Conservation (phyloP, 2,113 vertebrate genomes). For the Geococcyx californianus region DNA sequence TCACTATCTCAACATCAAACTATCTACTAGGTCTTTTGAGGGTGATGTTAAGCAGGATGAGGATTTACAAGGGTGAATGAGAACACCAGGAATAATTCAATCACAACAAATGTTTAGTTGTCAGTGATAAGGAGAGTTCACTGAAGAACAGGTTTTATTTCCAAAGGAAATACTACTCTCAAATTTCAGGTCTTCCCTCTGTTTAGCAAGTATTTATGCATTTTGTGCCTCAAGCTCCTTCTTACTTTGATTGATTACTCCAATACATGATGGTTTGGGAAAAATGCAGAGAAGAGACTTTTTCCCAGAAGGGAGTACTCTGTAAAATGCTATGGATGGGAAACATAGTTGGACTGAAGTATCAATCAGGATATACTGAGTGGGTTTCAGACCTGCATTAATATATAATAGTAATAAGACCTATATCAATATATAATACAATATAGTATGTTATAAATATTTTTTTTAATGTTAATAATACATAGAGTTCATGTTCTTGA, state of each 20-base stretch:
- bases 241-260: not conserved
- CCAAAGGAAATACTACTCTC: not conserved
- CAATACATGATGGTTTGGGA: not conserved
- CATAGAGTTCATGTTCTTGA: not conserved
- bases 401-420: too few relatives aligned
- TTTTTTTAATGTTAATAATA: not conserved
- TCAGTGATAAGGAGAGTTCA: not conserved
- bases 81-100: not conserved
- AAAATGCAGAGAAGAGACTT: not conserved
- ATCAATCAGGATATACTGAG: not conserved
- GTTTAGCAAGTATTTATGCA: not conserved
- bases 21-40: not conserved
- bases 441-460: not conserved
- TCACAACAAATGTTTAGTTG: not conserved
- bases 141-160: not conserved
- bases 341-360: not conserved
- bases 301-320: not conserved
- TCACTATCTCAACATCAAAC: not conserved
- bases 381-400: not conserved
- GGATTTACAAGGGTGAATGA: not conserved
- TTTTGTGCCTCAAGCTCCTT: not conserved
- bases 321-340: not conserved
- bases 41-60: not conserved
- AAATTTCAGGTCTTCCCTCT: not conserved
- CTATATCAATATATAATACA: not conserved